Conservation (phyloP, 2,888 invertebrate genomes). For the Epinotia demarniana region DNA sequence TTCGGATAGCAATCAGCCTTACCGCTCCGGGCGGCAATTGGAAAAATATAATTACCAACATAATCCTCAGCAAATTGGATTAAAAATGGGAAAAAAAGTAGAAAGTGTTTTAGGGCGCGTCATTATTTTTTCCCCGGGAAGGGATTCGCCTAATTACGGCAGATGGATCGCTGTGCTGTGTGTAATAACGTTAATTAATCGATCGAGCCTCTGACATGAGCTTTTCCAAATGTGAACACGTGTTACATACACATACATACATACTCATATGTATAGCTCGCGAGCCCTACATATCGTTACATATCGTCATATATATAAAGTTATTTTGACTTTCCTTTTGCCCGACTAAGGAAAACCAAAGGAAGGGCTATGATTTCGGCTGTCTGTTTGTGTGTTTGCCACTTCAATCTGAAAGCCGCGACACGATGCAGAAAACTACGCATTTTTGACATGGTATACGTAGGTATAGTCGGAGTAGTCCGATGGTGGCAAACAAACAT, state of each 20-base stretch:
- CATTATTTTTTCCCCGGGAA: constrained; percentile 81
- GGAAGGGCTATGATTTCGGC: too few species aligned
- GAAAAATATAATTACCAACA: constrained; percentile 85
- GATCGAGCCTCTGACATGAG: constrained; percentile 67
- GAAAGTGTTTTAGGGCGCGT: constrained; percentile 83
- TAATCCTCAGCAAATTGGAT: constrained; percentile 85
- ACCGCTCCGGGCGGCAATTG: constrained; percentile 74
- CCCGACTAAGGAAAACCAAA: too few species aligned
- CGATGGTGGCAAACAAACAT: too few species aligned
- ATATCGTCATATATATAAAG: too few species aligned
- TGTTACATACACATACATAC: background rate
- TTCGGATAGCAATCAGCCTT: constrained; percentile 78
- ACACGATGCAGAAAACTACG: too few species aligned
- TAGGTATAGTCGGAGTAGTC: too few species aligned
- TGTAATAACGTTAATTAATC: constrained; percentile 84
- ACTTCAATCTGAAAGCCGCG: too few species aligned
- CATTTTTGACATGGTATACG: too few species aligned
- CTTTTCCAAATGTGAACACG: constrained; percentile 56
- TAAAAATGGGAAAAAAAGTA: constrained; percentile 82
- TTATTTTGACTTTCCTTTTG: too few species aligned
- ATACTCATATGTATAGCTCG: too few species aligned
- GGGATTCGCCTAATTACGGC: constrained; percentile 82
- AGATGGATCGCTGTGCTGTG: constrained; percentile 80
- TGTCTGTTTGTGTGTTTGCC: too few species aligned
- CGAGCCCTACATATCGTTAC: too few species aligned